Percentiles rank a stretch among this genome's conserved stretches.
These are phyloP conservation scores for Pyrgilauda ruficollis DNA, from an alignment of 2,113 vertebrate genomes.

Conservation along the genomic window DNA sequence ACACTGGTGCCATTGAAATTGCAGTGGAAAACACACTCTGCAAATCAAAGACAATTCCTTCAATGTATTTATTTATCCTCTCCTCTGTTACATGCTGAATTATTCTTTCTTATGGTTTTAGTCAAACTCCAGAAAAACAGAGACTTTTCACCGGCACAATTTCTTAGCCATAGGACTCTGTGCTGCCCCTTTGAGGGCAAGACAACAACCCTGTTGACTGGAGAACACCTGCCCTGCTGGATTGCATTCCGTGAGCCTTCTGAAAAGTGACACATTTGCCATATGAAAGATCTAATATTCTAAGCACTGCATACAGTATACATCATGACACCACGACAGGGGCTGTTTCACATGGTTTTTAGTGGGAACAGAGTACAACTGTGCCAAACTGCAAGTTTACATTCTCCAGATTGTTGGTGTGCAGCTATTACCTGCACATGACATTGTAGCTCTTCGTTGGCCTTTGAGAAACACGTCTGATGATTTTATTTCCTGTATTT, in stretches of 20 bases:
- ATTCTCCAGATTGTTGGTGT: neutral
- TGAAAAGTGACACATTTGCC: neutral
- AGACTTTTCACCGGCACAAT: neutral
- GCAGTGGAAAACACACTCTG: neutral
- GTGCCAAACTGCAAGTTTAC: neutral
- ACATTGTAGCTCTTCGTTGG: neutral
- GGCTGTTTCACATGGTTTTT: neutral
- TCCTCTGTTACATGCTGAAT: neutral
- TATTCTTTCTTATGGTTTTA: neutral
- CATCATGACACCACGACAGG: accelerated
- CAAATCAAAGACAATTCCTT: neutral
- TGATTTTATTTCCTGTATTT: neutral
- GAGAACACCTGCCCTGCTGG: neutral
- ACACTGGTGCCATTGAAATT: neutral
- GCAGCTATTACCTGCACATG: neutral
- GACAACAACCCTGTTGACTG: neutral
- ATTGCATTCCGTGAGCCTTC: neutral
- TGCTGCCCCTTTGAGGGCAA: neutral
- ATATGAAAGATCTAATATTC: neutral
- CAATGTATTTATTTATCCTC: neutral
- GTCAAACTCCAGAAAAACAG: neutral
- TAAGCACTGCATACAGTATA: neutral
- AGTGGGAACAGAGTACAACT: neutral
- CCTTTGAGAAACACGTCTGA: neutral
- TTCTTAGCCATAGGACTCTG: neutral